phyloP scores from a whole-genome alignment of 2,113 vertebrate species.

The Proterorhinus semilunaris region DNA sequence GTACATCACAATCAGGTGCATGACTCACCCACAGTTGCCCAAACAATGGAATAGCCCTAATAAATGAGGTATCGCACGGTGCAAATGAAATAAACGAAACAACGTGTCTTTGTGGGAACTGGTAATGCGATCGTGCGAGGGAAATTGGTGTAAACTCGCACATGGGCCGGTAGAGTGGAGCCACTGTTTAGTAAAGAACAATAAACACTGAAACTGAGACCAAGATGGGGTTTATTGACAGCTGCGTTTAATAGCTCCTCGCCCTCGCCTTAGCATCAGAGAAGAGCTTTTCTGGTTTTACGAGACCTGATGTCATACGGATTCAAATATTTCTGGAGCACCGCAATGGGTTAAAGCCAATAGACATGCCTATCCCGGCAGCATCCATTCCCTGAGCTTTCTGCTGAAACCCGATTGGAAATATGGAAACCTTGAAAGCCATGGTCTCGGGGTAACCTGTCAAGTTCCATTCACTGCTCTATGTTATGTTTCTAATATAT shows the following conservation, averaged over 20 bases:
- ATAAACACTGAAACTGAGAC: conserved; percentile 60
- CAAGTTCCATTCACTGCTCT: conserved; percentile 73
- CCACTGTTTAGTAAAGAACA: conserved; percentile 67
- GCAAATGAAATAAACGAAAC: conserved; percentile 53
- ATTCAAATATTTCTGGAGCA: conserved; percentile 28
- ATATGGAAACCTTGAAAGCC: conserved; percentile 76
- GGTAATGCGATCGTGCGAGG: conserved; percentile 34
- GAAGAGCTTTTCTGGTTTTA: conserved; percentile 56
- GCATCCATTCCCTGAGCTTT: conserved; percentile 46
- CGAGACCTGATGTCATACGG: conserved; percentile 64
- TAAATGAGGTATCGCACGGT: conserved; percentile 36
- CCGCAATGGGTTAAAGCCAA: conserved; percentile 55
- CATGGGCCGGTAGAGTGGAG: conserved; percentile 34
- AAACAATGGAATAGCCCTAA: conserved; percentile 35
- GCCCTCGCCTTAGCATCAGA: conserved; percentile 31
- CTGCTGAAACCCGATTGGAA: conserved; percentile 68
- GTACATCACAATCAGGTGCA: conserved; percentile 42
- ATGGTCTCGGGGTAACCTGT: conserved; percentile 73
- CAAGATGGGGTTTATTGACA: conserved; percentile 66
- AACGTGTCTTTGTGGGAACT: conserved; percentile 54
- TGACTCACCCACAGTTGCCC: conserved; percentile 37
- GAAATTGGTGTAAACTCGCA: conserved; percentile 36
- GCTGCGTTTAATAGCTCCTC: conserved; percentile 69
- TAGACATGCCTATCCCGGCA: conserved; percentile 55
- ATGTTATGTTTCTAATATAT: conserved; percentile 76